Evolutionary conservation across 2,888 invertebrate genomes (phyloP).

Genomic region (Limnephilus rhombicus): DNA sequence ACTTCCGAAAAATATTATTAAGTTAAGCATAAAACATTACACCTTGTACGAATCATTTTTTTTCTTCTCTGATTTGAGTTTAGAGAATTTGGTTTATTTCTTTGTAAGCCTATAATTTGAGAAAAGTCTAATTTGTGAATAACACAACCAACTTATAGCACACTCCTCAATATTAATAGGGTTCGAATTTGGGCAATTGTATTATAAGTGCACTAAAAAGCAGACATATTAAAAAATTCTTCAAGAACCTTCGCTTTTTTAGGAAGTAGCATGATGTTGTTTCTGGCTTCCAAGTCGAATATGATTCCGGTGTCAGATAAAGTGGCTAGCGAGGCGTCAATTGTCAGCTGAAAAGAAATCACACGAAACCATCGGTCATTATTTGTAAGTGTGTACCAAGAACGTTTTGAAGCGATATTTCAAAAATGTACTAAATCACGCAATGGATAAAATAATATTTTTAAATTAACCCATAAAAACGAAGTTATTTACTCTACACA

Average conservation of each 20-base stretch:
- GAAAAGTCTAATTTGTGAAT: too few relatives aligned
- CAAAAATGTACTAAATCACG: too few relatives aligned
- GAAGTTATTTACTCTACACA: too few relatives aligned
- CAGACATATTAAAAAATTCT: not conserved
- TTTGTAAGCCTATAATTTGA: not conserved
- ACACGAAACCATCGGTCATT: not conserved
- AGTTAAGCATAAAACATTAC: too few relatives aligned
- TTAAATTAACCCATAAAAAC: too few relatives aligned
- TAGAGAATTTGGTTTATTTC: not conserved
- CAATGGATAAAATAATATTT: too few relatives aligned
- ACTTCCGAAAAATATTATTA: too few relatives aligned
- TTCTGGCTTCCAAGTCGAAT: constrained; percentile 49
- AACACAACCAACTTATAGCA: not conserved
- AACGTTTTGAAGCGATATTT: not conserved
- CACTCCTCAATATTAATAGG: not conserved
- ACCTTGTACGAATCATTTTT: not conserved
- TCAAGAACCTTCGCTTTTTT: constrained; percentile 39
- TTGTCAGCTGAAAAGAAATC: constrained; percentile 40
- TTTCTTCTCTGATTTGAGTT: not conserved
- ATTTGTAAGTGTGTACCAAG: not conserved
- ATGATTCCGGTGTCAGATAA: constrained; percentile 50
- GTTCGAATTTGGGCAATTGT: not conserved
- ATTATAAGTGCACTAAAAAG: not conserved
- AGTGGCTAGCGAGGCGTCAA: constrained; percentile 35
- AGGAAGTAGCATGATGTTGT: constrained; percentile 46